These are phyloP conservation scores for Electrophaes corylata DNA, from an alignment of 2,888 invertebrate species.

Conservation along the genomic window DNA sequence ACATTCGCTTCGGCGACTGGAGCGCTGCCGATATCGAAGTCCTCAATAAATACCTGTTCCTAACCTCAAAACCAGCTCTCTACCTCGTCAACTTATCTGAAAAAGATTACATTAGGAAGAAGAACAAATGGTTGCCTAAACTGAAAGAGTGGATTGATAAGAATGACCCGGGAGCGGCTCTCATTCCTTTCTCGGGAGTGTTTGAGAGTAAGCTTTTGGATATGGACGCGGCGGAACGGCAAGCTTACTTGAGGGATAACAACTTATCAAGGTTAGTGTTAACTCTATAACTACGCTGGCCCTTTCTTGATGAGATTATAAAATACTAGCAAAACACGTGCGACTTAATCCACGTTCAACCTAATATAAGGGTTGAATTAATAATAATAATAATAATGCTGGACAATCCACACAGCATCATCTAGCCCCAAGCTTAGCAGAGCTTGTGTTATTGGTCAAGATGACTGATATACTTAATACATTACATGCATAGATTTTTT, in stretches of 20 bases:
- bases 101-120: conserved; percentile 99
- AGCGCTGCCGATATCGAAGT: conserved; percentile 96
- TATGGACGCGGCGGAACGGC: conserved; percentile 90
- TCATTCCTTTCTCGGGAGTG: conserved; percentile 98
- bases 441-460: too few species aligned
- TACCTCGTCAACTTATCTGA: conserved; percentile 98
- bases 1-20: conserved; percentile 97
- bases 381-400: too few species aligned
- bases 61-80: conserved; percentile 98
- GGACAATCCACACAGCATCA: too few species aligned
- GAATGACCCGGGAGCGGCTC: conserved; percentile 95
- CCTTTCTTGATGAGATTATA: too few species aligned
- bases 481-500: too few species aligned
- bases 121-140: conserved; percentile 98
- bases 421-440: too few species aligned
- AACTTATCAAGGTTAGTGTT: conserved; percentile 89
- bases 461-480: too few species aligned
- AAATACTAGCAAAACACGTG: too few species aligned
- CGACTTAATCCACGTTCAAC: too few species aligned
- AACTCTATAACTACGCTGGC: too few species aligned
- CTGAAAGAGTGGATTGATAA: conserved; percentile 99
- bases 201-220: conserved; percentile 95
- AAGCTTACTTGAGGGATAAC: conserved; percentile 92
- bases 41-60: conserved; percentile 97
- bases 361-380: too few species aligned